These are phyloP conservation scores for Aviceda subcristata DNA, from an alignment of 2,113 vertebrate species.

Conservation along the genomic window DNA sequence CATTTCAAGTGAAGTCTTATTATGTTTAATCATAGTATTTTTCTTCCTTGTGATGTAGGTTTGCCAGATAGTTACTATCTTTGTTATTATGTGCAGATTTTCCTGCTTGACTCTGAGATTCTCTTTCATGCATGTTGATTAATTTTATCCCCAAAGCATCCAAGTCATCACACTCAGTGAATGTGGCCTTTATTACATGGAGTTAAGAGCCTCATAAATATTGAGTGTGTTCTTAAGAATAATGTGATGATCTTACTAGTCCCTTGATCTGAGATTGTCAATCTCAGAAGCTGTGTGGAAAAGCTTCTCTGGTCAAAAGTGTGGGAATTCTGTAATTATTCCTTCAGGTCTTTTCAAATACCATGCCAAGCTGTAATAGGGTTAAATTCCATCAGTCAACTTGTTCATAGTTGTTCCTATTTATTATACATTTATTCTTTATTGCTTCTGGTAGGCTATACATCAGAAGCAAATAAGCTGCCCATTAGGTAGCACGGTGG, in stretches of 20 bases:
- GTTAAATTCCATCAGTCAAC: background rate
- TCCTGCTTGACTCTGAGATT: slow-evolving; percentile 36
- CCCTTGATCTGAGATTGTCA: background rate
- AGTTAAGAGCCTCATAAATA: slow-evolving; percentile 42
- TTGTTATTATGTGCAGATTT: slow-evolving; percentile 36
- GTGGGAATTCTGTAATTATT: background rate
- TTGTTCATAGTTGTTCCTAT: background rate
- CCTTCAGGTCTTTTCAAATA: background rate
- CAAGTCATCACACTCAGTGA: background rate
- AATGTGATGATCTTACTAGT: background rate
- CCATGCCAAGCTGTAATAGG: background rate
- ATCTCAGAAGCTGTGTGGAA: background rate
- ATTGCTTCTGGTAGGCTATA: background rate
- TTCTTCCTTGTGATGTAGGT: slow-evolving; percentile 27
- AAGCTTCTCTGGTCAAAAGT: background rate
- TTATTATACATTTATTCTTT: background rate
- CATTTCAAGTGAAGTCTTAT: slow-evolving; percentile 39
- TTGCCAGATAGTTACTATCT: slow-evolving; percentile 37
- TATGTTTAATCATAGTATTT: slow-evolving; percentile 41
- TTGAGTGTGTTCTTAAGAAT: slow-evolving; percentile 23
- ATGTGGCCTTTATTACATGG: slow-evolving; percentile 17
- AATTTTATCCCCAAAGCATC: slow-evolving; percentile 37
- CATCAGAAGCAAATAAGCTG: background rate
- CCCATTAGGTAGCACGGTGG: background rate
- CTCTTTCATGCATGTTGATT: slow-evolving; percentile 49